Evolutionary conservation across 2,113 vertebrate species (phyloP).

Genomic region (Larimichthys polyactis): DNA sequence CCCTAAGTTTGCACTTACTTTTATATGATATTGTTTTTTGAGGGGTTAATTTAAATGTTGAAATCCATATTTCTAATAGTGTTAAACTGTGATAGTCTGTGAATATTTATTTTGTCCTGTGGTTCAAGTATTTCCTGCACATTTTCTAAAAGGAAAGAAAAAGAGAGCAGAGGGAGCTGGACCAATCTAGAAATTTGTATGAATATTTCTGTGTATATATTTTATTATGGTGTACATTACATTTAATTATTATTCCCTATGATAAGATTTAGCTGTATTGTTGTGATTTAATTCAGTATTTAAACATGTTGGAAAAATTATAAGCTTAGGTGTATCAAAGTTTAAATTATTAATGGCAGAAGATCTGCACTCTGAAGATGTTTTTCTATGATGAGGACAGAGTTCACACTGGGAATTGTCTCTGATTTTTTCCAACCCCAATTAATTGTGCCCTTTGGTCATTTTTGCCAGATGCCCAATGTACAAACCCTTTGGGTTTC

Average conservation of each 20-base stretch:
- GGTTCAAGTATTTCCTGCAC: conserved; percentile 64
- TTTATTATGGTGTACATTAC: conserved; percentile 87
- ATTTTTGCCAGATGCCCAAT: conserved; percentile 75
- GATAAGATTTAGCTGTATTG: conserved; percentile 85
- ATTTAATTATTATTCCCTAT: conserved; percentile 85
- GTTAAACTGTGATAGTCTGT: conserved; percentile 65
- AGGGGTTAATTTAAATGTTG: conserved; percentile 59
- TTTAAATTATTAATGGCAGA: conserved; percentile 80
- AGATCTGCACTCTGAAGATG: conserved; percentile 76
- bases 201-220: conserved; percentile 86
- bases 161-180: conserved; percentile 74
- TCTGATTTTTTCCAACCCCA: conserved; percentile 69
- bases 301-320: conserved; percentile 82
- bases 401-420: conserved; percentile 75
- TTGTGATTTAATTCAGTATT: conserved; percentile 86
- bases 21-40: conserved; percentile 47
- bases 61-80: conserved; percentile 57
- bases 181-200: conserved; percentile 81
- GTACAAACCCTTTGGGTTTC: conserved; percentile 72
- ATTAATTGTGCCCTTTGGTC: conserved; percentile 82
- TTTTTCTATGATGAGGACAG: conserved; percentile 77
- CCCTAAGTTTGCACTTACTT: conserved; percentile 43
- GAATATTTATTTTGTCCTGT: conserved; percentile 72
- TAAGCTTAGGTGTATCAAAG: conserved; percentile 82
- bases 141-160: conserved; percentile 76